These are phyloP conservation scores for Plodia interpunctella DNA, from an alignment of 1,140 invertebrate species.

Conservation along the genomic window DNA sequence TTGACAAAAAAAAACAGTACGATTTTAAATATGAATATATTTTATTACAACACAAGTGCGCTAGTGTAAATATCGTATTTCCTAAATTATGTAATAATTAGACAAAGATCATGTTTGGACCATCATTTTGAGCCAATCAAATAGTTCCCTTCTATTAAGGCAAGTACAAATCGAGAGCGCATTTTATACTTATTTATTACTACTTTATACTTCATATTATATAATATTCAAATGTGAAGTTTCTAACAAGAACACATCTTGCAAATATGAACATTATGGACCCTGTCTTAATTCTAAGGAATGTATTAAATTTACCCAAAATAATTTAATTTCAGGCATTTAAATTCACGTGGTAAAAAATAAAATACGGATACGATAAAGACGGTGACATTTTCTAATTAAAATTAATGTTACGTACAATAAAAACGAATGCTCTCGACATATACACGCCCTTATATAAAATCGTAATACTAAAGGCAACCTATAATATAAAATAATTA, in stretches of 20 bases:
- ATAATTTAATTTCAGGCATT: too few species aligned
- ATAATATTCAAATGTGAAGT: too few species aligned
- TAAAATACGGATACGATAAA: too few species aligned
- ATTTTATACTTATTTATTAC: too few species aligned
- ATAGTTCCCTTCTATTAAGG: conserved; percentile 5
- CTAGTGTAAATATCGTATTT: conserved; percentile 40
- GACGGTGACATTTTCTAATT: too few species aligned
- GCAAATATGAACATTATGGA: not conserved
- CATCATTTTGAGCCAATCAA: conserved; percentile 54
- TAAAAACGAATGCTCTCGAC: not conserved
- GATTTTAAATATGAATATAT: conserved; percentile 57
- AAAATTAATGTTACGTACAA: too few species aligned
- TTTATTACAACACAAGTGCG: conserved; percentile 62
- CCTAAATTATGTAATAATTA: conserved; percentile 37
- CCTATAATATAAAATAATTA: conserved; percentile 9
- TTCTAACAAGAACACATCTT: too few species aligned
- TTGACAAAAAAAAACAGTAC: not conserved
- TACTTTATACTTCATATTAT: too few species aligned
- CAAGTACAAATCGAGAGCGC: not conserved
- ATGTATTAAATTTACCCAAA: too few species aligned
- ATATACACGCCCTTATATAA: not conserved
- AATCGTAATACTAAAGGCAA: conserved; percentile 9
- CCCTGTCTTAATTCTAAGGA: not conserved
- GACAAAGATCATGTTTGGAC: conserved; percentile 50
- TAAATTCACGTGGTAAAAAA: too few species aligned